These are phyloP conservation scores for Conomelus anceps DNA, from an alignment of 2,888 invertebrate genomes.

Conservation along the genomic window DNA sequence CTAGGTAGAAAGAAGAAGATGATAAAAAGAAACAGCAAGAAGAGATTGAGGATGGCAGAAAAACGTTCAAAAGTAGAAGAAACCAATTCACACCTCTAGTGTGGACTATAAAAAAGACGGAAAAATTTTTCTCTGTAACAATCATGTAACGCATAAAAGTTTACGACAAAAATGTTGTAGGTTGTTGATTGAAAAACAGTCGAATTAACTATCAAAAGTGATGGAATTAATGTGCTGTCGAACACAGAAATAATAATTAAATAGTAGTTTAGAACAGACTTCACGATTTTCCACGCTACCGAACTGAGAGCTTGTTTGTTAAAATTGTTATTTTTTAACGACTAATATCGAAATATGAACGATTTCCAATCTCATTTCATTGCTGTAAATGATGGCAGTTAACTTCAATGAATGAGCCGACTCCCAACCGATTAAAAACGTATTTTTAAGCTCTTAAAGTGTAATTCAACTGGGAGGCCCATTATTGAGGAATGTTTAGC, in stretches of 20 bases:
- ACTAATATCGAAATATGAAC: neutral
- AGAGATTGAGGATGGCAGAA: neutral
- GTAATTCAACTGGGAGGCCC: no score
- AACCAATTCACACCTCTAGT: neutral
- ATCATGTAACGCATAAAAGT: neutral
- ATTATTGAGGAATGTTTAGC: no score
- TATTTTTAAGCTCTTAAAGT: no score
- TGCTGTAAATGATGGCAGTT: neutral
- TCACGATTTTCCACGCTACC: neutral
- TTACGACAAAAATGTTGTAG: neutral
- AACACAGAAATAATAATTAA: neutral
- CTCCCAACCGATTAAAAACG: no score
- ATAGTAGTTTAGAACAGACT: neutral
- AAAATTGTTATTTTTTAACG: neutral
- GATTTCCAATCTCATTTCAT: neutral
- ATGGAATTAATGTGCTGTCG: neutral
- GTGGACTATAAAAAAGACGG: neutral
- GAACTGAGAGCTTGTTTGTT: neutral
- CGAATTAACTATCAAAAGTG: neutral
- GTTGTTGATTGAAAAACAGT: neutral
- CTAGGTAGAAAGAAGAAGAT: neutral
- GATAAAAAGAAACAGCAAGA: neutral
- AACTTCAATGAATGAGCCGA: no score
- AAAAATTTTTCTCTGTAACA: neutral
- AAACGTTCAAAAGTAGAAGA: neutral